Conservation (phyloP, 2,113 vertebrate genomes). For the Cettia cetti region DNA sequence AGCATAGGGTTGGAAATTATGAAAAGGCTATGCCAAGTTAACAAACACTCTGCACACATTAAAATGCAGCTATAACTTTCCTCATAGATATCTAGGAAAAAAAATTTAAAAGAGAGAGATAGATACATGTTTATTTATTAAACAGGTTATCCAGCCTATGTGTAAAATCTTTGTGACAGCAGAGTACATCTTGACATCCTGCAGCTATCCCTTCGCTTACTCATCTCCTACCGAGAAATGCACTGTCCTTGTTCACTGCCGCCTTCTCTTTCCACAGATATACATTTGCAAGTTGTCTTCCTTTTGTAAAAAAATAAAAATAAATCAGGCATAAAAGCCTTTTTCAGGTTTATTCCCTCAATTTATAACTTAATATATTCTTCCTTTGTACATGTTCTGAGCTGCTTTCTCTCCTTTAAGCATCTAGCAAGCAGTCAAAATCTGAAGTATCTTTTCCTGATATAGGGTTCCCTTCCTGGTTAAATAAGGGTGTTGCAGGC, state of each 20-base stretch:
- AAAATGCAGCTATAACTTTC: conserved; percentile 7
- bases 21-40: conserved; percentile 28
- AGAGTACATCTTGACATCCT: conserved; percentile 49
- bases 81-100: neutral
- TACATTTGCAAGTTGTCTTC: conserved; percentile 56
- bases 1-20: conserved; percentile 1
- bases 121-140: conserved; percentile 61
- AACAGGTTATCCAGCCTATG: conserved; percentile 46
- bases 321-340: conserved; percentile 27
- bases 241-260: conserved; percentile 46
- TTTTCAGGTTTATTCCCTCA: conserved; percentile 10
- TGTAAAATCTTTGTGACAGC: conserved; percentile 68
- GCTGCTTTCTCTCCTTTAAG: neutral
- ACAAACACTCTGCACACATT: conserved; percentile 29
- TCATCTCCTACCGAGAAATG: conserved; percentile 60
- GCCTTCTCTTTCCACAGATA: conserved; percentile 18
- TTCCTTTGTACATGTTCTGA: neutral
- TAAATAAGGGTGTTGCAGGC: neutral
- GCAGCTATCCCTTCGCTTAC: conserved; percentile 34
- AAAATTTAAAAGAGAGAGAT: neutral
- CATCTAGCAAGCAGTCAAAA: neutral
- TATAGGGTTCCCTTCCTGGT: neutral
- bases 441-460: neutral
- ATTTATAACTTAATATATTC: neutral
- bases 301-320: neutral